Evolutionary conservation across 1,140 invertebrate genomes (phyloP).

Genomic region (Sogatella furcifera): DNA sequence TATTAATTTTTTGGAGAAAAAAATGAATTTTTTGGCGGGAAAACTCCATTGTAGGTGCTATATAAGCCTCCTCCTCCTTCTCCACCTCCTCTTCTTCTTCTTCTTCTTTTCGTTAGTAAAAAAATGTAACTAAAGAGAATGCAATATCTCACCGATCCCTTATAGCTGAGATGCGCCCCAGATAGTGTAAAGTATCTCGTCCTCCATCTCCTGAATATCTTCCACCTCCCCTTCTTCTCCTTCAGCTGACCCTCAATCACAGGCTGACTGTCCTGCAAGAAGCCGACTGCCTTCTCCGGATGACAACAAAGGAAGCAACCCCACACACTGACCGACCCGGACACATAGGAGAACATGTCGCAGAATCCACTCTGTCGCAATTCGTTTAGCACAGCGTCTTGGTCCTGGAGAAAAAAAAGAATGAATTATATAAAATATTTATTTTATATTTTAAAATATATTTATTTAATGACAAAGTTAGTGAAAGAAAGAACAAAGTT

Average conservation of each 20-base stretch:
- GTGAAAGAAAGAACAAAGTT: no score
- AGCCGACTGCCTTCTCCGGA: slow-evolving; percentile 73
- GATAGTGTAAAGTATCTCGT: slow-evolving; percentile 89
- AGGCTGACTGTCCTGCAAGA: slow-evolving; percentile 60
- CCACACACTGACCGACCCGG: slow-evolving; percentile 50
- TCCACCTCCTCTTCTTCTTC: no score
- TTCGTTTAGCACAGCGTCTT: slow-evolving; percentile 74
- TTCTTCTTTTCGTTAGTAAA: no score
- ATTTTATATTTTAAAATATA: no score
- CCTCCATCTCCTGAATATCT: slow-evolving; percentile 80
- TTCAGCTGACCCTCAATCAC: slow-evolving; percentile 86
- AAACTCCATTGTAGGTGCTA: no score
- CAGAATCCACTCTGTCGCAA: slow-evolving; percentile 77
- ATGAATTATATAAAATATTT: no score
- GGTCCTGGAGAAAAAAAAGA: slow-evolving; percentile 46
- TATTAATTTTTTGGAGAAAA: no score
- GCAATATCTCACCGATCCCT: slow-evolving; percentile 64
- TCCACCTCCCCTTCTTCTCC: slow-evolving; percentile 90
- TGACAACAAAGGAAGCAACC: slow-evolving; percentile 85
- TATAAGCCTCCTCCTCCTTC: no score
- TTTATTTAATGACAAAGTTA: no score
- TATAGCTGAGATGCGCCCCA: slow-evolving; percentile 78
- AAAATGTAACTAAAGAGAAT: no score
- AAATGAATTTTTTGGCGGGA: no score
- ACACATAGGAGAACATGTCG: slow-evolving; percentile 80